These are phyloP conservation scores for Scolopax rusticola DNA, from an alignment of 2,797 vertebrate species.

Conservation along the genomic window DNA sequence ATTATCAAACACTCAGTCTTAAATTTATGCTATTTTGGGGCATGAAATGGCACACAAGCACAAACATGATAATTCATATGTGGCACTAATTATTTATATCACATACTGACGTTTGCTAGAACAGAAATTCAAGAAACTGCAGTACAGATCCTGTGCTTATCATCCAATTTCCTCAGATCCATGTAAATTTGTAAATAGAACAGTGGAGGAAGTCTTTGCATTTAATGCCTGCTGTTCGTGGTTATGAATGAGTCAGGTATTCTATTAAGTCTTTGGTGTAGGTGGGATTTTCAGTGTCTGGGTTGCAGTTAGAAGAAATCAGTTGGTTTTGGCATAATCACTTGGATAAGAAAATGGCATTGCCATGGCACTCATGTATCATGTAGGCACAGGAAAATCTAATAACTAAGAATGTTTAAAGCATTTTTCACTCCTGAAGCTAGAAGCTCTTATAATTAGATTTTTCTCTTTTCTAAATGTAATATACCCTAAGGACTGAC, in stretches of 20 bases:
- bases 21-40: background rate
- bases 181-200: conserved; percentile 1
- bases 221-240: background rate
- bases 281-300: background rate
- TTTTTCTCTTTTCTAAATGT: background rate
- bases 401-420: background rate
- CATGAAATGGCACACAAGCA: background rate
- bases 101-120: background rate
- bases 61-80: background rate
- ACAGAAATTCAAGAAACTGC: background rate
- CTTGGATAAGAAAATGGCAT: background rate
- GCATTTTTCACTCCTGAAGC: background rate
- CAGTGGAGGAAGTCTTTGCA: background rate
- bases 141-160: background rate
- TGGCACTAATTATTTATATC: background rate
- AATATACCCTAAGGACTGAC: background rate
- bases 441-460: background rate
- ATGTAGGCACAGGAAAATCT: background rate
- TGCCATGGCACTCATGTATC: background rate
- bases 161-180: background rate
- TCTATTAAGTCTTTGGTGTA: background rate
- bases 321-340: background rate
- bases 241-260: background rate
- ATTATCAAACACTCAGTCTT: background rate
- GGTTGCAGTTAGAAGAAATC: background rate